Percentiles rank a stretch among this genome's conserved stretches.
Conservation (phyloP, 2,888 invertebrate species). For the Anticlea derivata region DNA sequence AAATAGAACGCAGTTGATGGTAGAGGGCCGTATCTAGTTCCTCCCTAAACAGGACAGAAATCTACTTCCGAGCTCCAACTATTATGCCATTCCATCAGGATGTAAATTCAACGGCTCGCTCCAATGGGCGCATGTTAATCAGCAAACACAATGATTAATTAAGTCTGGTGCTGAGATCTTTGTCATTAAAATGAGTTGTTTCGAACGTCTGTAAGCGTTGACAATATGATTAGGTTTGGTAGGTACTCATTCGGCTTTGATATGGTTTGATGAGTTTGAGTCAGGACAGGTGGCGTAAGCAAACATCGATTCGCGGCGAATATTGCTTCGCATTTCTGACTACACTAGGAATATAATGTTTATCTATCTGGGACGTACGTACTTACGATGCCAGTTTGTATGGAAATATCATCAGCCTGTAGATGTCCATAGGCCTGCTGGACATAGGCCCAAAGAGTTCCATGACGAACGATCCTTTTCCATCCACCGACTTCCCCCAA, state of each 20-base stretch:
- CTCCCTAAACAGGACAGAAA: not conserved
- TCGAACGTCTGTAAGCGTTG: conserved; percentile 40
- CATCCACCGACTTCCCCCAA: no score
- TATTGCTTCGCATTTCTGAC: no score
- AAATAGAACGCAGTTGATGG: no score
- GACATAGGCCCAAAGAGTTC: no score
- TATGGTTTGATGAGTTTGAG: conserved; percentile 5
- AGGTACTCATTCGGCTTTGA: conserved; percentile 1
- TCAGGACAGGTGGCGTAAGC: not conserved
- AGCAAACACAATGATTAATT: conserved; percentile 80
- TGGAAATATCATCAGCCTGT: no score
- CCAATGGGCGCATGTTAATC: conserved; percentile 69
- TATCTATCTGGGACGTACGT: no score
- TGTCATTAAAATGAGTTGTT: conserved; percentile 75
- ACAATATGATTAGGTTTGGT: conserved; percentile 19
- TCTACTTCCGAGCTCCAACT: conserved; percentile 10
- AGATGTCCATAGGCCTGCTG: no score
- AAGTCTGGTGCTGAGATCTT: conserved; percentile 69
- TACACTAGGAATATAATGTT: no score
- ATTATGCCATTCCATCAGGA: conserved; percentile 64
- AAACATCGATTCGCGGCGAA: not conserved
- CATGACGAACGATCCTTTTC: no score
- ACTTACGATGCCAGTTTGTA: no score
- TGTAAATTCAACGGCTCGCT: conserved; percentile 69
- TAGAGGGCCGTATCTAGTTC: no score